Conservation (phyloP, 2,113 vertebrate species). For the Vimba vimba region DNA sequence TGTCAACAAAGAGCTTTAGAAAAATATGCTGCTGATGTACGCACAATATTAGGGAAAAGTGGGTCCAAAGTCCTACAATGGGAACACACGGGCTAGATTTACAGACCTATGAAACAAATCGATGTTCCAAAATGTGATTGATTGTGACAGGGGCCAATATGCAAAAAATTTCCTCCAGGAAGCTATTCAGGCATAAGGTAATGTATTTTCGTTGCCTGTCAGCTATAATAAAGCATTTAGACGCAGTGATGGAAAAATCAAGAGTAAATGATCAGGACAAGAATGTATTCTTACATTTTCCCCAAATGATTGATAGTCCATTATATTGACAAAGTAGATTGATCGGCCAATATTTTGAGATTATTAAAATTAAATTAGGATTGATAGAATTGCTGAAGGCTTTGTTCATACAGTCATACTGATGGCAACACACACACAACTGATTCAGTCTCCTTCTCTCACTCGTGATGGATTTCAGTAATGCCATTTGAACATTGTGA, state of each 20-base stretch:
- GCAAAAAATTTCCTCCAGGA: not conserved
- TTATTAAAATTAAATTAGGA: too few species aligned
- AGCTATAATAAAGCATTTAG: not conserved
- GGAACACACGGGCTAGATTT: not conserved
- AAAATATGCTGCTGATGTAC: slow-evolving; percentile 15
- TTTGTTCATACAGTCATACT: too few species aligned
- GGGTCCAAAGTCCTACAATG: not conserved
- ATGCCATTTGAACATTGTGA: too few species aligned
- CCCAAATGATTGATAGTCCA: not conserved
- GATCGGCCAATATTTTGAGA: not conserved
- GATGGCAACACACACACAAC: too few species aligned
- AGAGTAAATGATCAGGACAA: not conserved
- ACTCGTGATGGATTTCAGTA: too few species aligned
- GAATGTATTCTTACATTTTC: not conserved
- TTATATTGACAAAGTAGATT: not conserved
- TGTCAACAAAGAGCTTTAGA: slow-evolving; percentile 14
- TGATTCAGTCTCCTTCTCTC: too few species aligned
- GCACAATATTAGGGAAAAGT: slow-evolving; percentile 8
- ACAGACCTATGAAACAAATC: not conserved
- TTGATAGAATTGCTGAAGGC: too few species aligned
- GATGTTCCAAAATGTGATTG: not conserved
- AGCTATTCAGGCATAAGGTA: not conserved
- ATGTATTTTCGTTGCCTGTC: not conserved
- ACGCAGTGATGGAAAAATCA: not conserved
- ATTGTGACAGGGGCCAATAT: slow-evolving; percentile 1